Evolutionary conservation across 2,797 vertebrate species (phyloP), one percentile per base, ranked within the genome.

Genomic region (Alfaro cultratus): DNA sequence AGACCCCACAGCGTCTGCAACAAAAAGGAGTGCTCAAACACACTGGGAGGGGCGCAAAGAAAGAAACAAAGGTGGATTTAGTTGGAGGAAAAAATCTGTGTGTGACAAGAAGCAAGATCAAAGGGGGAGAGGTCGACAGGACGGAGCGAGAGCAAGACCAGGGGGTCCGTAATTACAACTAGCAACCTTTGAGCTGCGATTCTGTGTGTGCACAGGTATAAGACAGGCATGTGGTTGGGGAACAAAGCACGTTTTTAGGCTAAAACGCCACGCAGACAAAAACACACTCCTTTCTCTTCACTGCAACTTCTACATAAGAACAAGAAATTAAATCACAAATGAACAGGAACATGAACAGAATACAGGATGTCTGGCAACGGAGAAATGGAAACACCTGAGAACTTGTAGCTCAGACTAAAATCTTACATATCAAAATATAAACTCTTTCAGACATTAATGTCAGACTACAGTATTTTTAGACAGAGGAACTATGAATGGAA

Each of bases 141-240:
- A 85, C 83, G 85, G 80, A 78, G 96, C 96, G 96, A 97, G 96
- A 95, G 95, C 94, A 95, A 95, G 96, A 92, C 96, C 95, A 94
- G 97, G 97, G 97, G 97, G 97, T 96, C 96, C 95, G 96, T 98
- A 98, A 99, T 98, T 98, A 97, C 96, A 97, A 96, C 95, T 96
- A 95, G 95, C 96, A 96, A 96, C 97, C 97, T 95, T 96, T 95
- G 94, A 96, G 95, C 83, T 76, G 86, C 36, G 10, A 21, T 67
- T 23, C 64, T 11, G 81, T 3, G 72, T 18, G 79, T 55, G 31
- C 94, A 78, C 62, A 64, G 55, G 82, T 79, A 57, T 60, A 39
- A 64, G 3, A 4, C 21, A n/a, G 36, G 81, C 15, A 23, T 73
- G 72, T 26, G 74, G 55, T 26, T 34, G 46, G 96, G 95, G 96